phyloP scores from a whole-genome alignment of 2,888 invertebrate species.

The Lapara coniferarum region DNA sequence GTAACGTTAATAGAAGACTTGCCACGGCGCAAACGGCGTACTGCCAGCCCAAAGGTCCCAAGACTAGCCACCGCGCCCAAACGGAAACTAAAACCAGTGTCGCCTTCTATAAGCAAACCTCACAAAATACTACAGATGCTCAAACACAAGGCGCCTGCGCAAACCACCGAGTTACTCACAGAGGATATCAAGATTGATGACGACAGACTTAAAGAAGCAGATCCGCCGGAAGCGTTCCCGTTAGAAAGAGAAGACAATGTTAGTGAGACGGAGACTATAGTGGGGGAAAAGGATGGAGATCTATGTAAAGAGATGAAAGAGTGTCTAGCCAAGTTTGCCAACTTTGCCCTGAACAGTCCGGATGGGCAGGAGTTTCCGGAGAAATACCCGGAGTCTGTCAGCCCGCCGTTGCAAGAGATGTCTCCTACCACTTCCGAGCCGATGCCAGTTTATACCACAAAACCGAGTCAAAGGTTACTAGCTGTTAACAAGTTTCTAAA shows the following conservation, averaged over 20 bases:
- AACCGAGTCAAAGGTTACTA: constrained; percentile 62
- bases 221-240: constrained; percentile 71
- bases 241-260: constrained; percentile 64
- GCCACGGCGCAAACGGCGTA: constrained; percentile 59
- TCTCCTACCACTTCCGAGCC: constrained; percentile 69
- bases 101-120: constrained; percentile 56
- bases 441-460: constrained; percentile 62
- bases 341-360: constrained; percentile 60
- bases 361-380: constrained; percentile 41
- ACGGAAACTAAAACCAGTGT: constrained; percentile 62
- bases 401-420: constrained; percentile 75
- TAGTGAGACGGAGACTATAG: constrained; percentile 66
- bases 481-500: constrained; percentile 63
- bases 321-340: constrained; percentile 71
- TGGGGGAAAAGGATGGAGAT: constrained; percentile 61
- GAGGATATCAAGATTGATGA: constrained; percentile 49
- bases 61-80: constrained; percentile 61
- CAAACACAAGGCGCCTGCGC: constrained; percentile 59
- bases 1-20: constrained; percentile 63
- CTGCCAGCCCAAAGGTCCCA: constrained; percentile 56
- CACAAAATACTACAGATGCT: constrained; percentile 70
- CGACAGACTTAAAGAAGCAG: constrained; percentile 51
- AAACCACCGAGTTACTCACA: constrained; percentile 44
- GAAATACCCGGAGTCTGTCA: constrained; percentile 71
- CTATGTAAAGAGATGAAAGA: constrained; percentile 71